Base-by-base conservation (phyloP, 2,113 vertebrate genomes). In the Athene noctua region DNA sequence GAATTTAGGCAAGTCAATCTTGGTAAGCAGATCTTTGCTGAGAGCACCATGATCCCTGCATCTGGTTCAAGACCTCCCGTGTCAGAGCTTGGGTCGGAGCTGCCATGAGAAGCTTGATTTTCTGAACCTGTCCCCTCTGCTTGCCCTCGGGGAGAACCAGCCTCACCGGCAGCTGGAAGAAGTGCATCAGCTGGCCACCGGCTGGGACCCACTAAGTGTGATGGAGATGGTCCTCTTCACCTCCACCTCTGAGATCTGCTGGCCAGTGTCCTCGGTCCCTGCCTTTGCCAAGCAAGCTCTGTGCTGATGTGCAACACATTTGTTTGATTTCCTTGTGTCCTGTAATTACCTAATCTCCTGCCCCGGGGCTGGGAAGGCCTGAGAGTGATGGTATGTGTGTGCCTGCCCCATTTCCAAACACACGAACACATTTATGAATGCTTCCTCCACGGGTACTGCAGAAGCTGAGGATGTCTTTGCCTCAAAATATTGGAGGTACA, bases 261-360 rank as follows among this genome's bases (percentile, higher is more conserved):
- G 30, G 63, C 63, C 63, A 83, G 30, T 40, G 38, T 68, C 36
- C 36, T 18, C 21, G 20, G 66, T 54, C 40, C 51, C 46, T 26
- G 25, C 47, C 42, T 78, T 73, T 74, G 68, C 58, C 62, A 61
- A 80, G 46, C 40, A 38, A 38, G 38, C 38, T 81, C 78, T 67
- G 34, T 32, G 74, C 46, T 1, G 4, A 27, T 0, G 1, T 0
- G 2, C 77, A 65, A 34, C 29, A 29, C 1, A 0, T 49, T 55
- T 7, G 5, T 95, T 91, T 55, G 65, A 67, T 87, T 90, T 92
- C 65, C 47, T 85, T 19, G 29, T 42, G 26, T 59, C 63, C 62
- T 7, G 2, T 20, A 67, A 52, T 91, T 89, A 81, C 38, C 68
- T 87, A 66, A 89, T 65, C 63, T 89, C 30, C 23, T 18, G 63